Evolutionary conservation across 2,113 vertebrate genomes (phyloP).

Genomic region (Sturnira hondurensis): DNA sequence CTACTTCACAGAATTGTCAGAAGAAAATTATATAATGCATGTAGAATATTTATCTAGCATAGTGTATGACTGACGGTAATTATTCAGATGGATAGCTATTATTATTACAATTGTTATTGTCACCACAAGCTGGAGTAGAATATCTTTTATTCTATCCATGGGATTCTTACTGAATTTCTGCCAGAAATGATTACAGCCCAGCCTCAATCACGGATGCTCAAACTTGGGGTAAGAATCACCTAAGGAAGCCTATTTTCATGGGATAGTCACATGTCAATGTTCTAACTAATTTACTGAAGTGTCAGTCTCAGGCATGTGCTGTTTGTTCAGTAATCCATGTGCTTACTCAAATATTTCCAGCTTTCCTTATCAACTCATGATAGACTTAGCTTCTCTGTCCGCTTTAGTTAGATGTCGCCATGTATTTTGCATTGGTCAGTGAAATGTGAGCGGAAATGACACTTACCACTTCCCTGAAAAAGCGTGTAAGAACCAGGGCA

Average conservation of each 20-base stretch:
- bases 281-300: background rate
- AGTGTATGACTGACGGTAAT: background rate
- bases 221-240: background rate
- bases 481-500: background rate
- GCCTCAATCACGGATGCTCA: background rate
- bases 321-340: background rate
- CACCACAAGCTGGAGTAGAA: background rate
- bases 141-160: background rate
- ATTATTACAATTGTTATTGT: background rate
- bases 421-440: background rate
- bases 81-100: background rate
- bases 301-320: background rate
- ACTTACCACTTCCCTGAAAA: background rate
- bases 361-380: background rate
- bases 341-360: background rate
- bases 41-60: background rate
- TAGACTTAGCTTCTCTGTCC: background rate
- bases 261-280: background rate
- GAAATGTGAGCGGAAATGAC: background rate
- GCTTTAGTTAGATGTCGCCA: background rate
- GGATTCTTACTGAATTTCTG: background rate
- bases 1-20: background rate
- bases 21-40: background rate
- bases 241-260: background rate
- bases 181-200: background rate